Evolutionary conservation across 2,797 vertebrate genomes (phyloP), one percentile per base, ranked within the genome.

Genomic region (Lophotriccus pileatus): DNA sequence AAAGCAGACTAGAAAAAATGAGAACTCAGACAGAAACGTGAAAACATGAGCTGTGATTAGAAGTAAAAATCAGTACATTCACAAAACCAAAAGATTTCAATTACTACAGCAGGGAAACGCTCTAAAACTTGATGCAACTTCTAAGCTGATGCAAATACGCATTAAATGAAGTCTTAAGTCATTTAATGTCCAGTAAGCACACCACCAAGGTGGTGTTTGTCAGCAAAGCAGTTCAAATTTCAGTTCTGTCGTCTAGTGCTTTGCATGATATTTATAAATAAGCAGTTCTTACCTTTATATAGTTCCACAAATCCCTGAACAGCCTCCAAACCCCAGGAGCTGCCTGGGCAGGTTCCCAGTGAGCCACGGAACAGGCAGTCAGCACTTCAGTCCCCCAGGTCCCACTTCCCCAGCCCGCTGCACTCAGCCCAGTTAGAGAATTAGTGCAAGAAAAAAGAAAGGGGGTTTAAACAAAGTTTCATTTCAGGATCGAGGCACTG

Each of bases 381-480:
- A 24, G 8, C 4, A 7, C 27, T 50, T 32, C 3, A 64, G 44
- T 37, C 23, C 37, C 34, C 2, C 55, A 11, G 13, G 14, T 47
- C 53, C n/a, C 50, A 14, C n/a, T n/a, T 27, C 41, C 46, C 56
- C 37, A 47, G 37, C 41, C 25, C 0, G 13, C 59, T 64, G 68
- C 56, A 7, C 28, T 20, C 30, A 34, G 10, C 67, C 37, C 88
- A 27, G 6, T 11, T 21, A 41, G 0, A 25, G 25, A 11, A 41
- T 0, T 20, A 25, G 24, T 0, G 13, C 7, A 3, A 19, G 34
- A 10, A 20, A 28, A 10, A 53, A 41, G 6, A 25, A 64, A 5
- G 10, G 53, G 24, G 19, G 25, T 27, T 52, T 20, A n/a, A 47
- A 13, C 6, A 43, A 39, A 20, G 18, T 50, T 68, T 28, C 24